Percentiles rank a stretch among this genome's conserved stretches.
Conservation (phyloP, 2,113 vertebrate genomes). For the Planiliza haematocheilus region DNA sequence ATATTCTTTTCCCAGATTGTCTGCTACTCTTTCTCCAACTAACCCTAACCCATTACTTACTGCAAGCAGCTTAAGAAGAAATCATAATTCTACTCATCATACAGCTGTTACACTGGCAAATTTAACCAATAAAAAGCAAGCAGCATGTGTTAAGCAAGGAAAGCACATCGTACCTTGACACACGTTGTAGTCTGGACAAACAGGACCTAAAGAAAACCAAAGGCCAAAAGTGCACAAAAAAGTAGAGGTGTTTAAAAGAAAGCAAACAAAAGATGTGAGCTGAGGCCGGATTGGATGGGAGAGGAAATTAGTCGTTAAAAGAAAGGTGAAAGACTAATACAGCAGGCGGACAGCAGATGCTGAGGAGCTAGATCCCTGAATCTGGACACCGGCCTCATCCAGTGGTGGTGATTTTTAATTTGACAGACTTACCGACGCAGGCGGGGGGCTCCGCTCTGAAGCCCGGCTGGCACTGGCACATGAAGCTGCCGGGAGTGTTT, state of each 20-base stretch:
- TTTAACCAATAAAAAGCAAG: background rate
- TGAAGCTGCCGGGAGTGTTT: constrained; percentile 84
- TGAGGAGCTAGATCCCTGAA: constrained; percentile 7
- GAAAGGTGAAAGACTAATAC: constrained; percentile 7
- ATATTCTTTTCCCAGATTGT: background rate
- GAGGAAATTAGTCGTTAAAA: constrained; percentile 7
- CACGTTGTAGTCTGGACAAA: constrained; percentile 60
- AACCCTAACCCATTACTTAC: background rate
- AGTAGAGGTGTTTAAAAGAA: background rate
- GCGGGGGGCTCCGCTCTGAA: constrained; percentile 76
- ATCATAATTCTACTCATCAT: no score
- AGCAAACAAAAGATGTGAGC: background rate
- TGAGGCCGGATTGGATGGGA: background rate
- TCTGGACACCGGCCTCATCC: constrained; percentile 11
- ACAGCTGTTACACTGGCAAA: no score
- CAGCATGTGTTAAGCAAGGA: constrained; percentile 17
- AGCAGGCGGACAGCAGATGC: constrained; percentile 24
- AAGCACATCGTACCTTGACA: constrained; percentile 67
- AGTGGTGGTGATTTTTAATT: constrained; percentile 5
- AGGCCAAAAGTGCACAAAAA: constrained; percentile 16
- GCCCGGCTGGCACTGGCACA: constrained; percentile 80
- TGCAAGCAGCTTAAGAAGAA: background rate
- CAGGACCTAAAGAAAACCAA: constrained; percentile 49
- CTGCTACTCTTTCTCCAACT: background rate
- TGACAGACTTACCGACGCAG: constrained; percentile 77